These are phyloP conservation scores for Nasonia longicornis DNA, from an alignment of 1,140 invertebrate species.

Conservation along the genomic window DNA sequence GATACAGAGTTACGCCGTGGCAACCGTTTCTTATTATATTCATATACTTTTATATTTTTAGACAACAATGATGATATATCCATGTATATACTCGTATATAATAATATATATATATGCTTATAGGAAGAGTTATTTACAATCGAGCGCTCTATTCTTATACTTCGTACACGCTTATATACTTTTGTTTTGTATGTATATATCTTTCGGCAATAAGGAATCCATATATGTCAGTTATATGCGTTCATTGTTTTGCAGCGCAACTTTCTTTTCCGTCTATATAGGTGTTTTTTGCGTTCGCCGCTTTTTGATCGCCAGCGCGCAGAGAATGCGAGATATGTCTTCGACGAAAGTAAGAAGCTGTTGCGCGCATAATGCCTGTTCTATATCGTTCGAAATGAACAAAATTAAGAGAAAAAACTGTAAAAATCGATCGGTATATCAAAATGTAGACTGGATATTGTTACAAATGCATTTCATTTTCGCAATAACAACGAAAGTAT, in stretches of 20 bases:
- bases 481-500: too few relatives aligned
- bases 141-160: neutral
- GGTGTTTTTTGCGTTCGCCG: neutral
- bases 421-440: too few relatives aligned
- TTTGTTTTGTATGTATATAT: neutral
- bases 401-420: too few relatives aligned
- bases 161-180: neutral
- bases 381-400: too few relatives aligned
- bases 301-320: neutral
- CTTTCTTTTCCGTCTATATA: neutral
- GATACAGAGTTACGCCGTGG: constrained; percentile 16
- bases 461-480: too few relatives aligned
- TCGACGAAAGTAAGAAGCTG: neutral
- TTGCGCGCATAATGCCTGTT: neutral
- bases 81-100: constrained; percentile 11
- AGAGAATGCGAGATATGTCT: constrained; percentile 3
- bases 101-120: constrained; percentile 10
- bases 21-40: neutral
- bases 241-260: neutral
- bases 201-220: neutral
- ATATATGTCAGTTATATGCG: neutral
- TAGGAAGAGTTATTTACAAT: constrained; percentile 32
- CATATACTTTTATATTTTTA: neutral
- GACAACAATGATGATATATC: constrained; percentile 26
- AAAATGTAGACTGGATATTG: too few relatives aligned